Percentiles rank a stretch among this genome's conserved stretches.
phyloP scores from a whole-genome alignment of 1,140 invertebrate genomes.

The Galleria mellonella region DNA sequence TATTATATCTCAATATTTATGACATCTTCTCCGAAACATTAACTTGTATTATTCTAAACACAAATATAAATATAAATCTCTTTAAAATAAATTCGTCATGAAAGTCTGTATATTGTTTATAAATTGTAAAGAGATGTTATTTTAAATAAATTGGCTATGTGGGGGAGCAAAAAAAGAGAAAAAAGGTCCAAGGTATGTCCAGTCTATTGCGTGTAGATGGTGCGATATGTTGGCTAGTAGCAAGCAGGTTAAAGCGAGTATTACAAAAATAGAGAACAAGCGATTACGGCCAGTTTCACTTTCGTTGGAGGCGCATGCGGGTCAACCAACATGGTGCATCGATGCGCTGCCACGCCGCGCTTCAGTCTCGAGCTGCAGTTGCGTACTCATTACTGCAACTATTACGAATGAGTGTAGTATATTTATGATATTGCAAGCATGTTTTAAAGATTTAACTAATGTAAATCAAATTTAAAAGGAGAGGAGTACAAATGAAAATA shows the following conservation, averaged over 20 bases:
- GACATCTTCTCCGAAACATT: conserved; percentile 15
- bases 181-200: too few species aligned
- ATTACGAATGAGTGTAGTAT: neutral
- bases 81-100: too few species aligned
- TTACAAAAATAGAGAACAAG: conserved; percentile 23
- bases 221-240: conserved; percentile 12
- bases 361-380: conserved; percentile 12
- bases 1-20: conserved; percentile 34
- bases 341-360: conserved; percentile 16
- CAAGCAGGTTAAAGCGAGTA: conserved; percentile 7
- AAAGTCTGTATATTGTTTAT: too few species aligned
- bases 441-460: neutral
- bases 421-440: neutral
- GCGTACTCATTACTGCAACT: conserved; percentile 9
- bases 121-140: too few species aligned
- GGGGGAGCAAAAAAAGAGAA: too few species aligned
- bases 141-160: too few species aligned
- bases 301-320: conserved; percentile 40
- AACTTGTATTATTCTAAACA: neutral
- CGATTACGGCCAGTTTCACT: conserved; percentile 46
- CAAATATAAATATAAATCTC: neutral
- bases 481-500: too few species aligned
- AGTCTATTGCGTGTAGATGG: conserved; percentile 10
- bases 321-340: conserved; percentile 37
- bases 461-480: too few species aligned